Conservation (phyloP, 2,113 vertebrate species). For the Alaudala cheleensis region DNA sequence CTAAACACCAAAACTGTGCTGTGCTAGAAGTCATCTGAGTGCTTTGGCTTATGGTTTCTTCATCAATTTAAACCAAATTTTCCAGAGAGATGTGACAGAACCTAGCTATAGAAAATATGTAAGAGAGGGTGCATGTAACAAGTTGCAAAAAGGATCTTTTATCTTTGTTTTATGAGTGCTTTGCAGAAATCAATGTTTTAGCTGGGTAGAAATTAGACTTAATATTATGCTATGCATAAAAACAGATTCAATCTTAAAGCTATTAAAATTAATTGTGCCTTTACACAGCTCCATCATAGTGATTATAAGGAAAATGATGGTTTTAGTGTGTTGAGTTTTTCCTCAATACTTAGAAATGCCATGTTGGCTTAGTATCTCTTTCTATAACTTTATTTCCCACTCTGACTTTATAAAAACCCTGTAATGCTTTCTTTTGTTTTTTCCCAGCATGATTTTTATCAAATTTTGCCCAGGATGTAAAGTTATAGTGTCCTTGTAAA, state of each 20-base stretch:
- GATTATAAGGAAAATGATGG: background rate
- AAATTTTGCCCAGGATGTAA: background rate
- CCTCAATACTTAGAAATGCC: background rate
- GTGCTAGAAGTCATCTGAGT: background rate
- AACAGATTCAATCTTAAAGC: slow-evolving; percentile 1
- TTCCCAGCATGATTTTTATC: background rate
- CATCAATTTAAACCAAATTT: background rate
- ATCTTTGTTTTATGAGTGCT: slow-evolving; percentile 23
- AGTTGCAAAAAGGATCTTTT: background rate
- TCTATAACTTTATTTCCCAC: background rate
- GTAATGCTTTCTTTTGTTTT: background rate
- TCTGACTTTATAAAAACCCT: background rate
- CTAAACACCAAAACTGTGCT: background rate
- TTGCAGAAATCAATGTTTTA: slow-evolving; percentile 26
- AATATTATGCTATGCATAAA: background rate
- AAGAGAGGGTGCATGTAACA: background rate
- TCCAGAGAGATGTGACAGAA: background rate
- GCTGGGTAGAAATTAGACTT: slow-evolving; percentile 1
- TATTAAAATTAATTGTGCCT: slow-evolving; percentile 13
- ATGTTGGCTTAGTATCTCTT: background rate
- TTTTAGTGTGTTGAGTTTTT: background rate
- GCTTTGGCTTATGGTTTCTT: background rate
- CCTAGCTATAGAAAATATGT: background rate
- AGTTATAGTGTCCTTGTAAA: background rate
- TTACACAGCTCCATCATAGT: slow-evolving; percentile 4